Evolutionary conservation across 2,113 vertebrate genomes (phyloP).

Genomic region (Tachuris rubrigastra): DNA sequence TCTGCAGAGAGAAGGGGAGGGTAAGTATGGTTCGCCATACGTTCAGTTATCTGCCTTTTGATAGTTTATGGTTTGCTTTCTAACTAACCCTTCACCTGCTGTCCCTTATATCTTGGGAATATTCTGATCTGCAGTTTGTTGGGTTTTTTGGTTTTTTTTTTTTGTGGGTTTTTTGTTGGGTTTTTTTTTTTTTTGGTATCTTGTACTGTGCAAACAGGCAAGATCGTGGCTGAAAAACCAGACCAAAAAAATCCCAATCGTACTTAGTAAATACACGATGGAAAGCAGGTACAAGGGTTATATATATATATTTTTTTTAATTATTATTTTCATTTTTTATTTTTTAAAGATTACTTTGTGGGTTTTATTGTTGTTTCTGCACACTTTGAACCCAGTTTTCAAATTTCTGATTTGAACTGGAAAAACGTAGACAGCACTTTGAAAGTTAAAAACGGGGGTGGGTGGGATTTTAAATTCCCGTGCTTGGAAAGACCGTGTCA

Average conservation of each 20-base stretch:
- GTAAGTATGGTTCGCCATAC: constrained; percentile 86
- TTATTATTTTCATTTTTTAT: too few relatives aligned
- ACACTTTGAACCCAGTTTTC: constrained; percentile 66
- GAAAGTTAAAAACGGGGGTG: background rate
- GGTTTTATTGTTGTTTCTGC: constrained; percentile 70
- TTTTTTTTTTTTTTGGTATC: background rate
- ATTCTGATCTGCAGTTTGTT: constrained; percentile 33
- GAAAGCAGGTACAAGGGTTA: constrained; percentile 81
- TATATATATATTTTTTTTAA: constrained; percentile 8
- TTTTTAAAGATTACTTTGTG: constrained; percentile 62
- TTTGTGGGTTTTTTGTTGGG: background rate
- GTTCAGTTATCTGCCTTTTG: constrained; percentile 74
- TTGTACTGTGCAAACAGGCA: constrained; percentile 51
- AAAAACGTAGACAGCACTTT: background rate
- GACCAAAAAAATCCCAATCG: background rate
- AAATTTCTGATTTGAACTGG: constrained; percentile 56
- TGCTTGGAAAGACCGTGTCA: background rate
- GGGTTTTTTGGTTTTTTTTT: background rate
- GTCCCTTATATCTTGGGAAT: constrained; percentile 64
- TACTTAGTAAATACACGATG: background rate
- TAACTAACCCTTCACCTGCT: constrained; percentile 80
- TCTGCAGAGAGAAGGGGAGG: constrained; percentile 93
- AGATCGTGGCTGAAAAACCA: background rate
- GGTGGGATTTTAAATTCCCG: constrained; percentile 10
- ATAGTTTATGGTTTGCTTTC: constrained; percentile 75